Evolutionary conservation across 1,140 invertebrate genomes (phyloP).

Genomic region (Drosophila nebulosa): DNA sequence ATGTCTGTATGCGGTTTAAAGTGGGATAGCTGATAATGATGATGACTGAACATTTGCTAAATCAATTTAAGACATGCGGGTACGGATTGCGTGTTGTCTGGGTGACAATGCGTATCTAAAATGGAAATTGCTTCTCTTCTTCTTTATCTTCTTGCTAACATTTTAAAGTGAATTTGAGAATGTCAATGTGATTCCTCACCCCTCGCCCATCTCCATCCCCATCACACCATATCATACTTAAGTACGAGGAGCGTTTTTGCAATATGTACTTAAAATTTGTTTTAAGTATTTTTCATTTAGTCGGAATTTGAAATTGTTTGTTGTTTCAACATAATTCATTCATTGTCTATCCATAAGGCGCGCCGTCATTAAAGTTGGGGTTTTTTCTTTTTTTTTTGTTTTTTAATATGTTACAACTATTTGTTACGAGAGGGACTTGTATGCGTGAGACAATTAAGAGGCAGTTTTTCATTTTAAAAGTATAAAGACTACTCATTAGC

Average conservation of each 20-base stretch:
- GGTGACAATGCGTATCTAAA: constrained; percentile 24
- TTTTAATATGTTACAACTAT: not conserved
- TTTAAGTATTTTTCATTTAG: not conserved
- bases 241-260: no score
- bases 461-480: not conserved
- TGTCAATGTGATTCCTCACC: not conserved
- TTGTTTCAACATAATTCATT: not conserved
- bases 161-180: not conserved
- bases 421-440: no score
- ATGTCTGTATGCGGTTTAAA: constrained; percentile 11
- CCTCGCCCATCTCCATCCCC: no score
- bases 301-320: not conserved
- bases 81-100: not conserved
- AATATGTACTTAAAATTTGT: no score
- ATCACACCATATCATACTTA: no score
- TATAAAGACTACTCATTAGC: no score
- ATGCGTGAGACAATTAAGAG: no score
- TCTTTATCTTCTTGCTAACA: not conserved
- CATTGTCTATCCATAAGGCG: not conserved
- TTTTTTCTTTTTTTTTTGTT: no score
- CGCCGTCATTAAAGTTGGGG: not conserved
- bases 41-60: constrained; percentile 58
- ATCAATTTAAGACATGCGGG: constrained; percentile 56
- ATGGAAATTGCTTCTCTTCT: constrained; percentile 33
- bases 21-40: constrained; percentile 55